phyloP scores from a whole-genome alignment of 1,140 invertebrate species.

The Choristoneura fumiferana region DNA sequence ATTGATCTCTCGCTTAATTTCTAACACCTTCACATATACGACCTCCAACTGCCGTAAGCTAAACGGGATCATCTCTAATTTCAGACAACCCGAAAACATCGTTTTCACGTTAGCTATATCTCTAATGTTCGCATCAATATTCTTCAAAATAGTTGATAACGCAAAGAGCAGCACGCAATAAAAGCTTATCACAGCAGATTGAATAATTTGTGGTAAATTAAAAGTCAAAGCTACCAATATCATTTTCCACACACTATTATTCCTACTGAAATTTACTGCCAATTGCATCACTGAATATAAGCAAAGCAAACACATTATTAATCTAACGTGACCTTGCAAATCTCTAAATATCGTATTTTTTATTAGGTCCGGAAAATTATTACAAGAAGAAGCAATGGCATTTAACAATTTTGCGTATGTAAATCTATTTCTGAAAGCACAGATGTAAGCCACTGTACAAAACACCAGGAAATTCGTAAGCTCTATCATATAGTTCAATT shows the following conservation, averaged over 20 bases:
- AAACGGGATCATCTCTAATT: neutral
- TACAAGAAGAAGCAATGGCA: constrained; percentile 32
- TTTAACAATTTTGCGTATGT: constrained; percentile 52
- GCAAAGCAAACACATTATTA: constrained; percentile 25
- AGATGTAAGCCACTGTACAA: constrained; percentile 38
- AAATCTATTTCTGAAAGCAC: constrained; percentile 40
- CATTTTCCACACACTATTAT: constrained; percentile 44
- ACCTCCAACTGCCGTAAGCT: constrained; percentile 44
- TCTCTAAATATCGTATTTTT: constrained; percentile 31
- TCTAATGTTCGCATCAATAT: constrained; percentile 40
- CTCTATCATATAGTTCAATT: constrained; percentile 58
- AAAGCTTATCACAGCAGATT: constrained; percentile 40
- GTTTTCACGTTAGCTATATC: constrained; percentile 15
- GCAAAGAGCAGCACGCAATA: constrained; percentile 47
- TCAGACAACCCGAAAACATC: neutral
- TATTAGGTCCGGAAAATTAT: constrained; percentile 26
- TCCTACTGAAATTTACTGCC: constrained; percentile 41
- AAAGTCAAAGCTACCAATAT: constrained; percentile 49
- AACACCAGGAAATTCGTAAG: constrained; percentile 35
- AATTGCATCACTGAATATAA: constrained; percentile 33
- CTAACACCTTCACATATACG: constrained; percentile 45
- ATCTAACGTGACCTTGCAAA: constrained; percentile 34
- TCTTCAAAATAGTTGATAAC: constrained; percentile 37
- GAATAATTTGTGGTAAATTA: constrained; percentile 51
- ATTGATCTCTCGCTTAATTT: constrained; percentile 52